phyloP scores from a whole-genome alignment of 2,888 invertebrate species.

The Alloplasta piceator region DNA sequence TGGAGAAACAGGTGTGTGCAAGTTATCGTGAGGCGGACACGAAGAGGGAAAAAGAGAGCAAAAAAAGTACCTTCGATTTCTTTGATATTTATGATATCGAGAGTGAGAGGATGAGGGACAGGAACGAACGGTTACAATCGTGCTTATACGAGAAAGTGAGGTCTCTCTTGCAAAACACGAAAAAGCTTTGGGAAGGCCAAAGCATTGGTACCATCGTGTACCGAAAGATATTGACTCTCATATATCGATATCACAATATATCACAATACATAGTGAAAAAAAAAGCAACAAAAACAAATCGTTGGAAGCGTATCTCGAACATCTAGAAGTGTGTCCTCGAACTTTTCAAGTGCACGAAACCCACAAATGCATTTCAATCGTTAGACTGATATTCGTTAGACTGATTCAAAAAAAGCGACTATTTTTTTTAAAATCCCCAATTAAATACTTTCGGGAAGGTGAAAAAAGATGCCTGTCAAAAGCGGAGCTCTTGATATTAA shows the following conservation, averaged over 20 bases:
- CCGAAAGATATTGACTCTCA: constrained; percentile 60
- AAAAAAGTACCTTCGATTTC: constrained; percentile 67
- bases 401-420: too few species aligned
- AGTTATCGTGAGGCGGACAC: constrained; percentile 50
- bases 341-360: constrained; percentile 21
- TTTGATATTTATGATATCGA: constrained; percentile 71
- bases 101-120: constrained; percentile 61
- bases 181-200: constrained; percentile 59
- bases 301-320: neutral
- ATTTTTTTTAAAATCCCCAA: too few species aligned
- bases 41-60: constrained; percentile 25
- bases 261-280: constrained; percentile 7
- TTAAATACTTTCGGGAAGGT: too few species aligned
- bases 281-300: neutral
- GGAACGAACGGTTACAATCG: constrained; percentile 57
- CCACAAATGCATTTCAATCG: too few species aligned
- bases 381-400: too few species aligned
- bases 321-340: constrained; percentile 17
- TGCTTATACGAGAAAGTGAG: constrained; percentile 25
- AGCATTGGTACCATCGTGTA: constrained; percentile 68
- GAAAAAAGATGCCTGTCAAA: too few species aligned
- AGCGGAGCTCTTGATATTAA: too few species aligned
- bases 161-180: constrained; percentile 43
- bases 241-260: constrained; percentile 56
- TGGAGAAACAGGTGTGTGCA: constrained; percentile 15